Evolutionary conservation across 2,797 vertebrate species (phyloP).

Genomic region (Microctenopoma steveboyesi): DNA sequence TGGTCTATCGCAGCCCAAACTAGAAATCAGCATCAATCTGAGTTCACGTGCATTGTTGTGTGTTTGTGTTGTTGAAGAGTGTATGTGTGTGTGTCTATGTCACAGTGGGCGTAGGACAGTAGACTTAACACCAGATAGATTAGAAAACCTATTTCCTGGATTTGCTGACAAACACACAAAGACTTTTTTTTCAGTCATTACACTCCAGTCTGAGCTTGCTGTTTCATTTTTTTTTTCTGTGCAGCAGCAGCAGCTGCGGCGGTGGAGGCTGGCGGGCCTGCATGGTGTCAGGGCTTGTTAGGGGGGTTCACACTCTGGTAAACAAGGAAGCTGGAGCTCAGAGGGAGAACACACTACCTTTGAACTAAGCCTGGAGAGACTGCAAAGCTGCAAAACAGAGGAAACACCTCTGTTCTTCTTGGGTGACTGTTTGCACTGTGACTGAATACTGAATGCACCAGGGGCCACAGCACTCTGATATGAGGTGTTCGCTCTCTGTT

Average conservation of each 20-base stretch:
- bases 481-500: background rate
- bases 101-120: conserved; percentile 30
- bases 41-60: conserved; percentile 10
- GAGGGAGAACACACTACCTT: conserved; percentile 17
- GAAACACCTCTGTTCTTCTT: conserved; percentile 44
- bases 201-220: conserved; percentile 26
- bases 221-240: background rate
- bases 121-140: conserved; percentile 45
- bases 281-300: conserved; percentile 61
- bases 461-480: conserved; percentile 2
- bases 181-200: conserved; percentile 45
- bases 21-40: conserved; percentile 44
- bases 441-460: conserved; percentile 15
- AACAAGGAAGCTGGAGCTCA: conserved; percentile 56
- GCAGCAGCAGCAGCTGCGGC: conserved; percentile 6
- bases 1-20: conserved; percentile 37
- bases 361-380: conserved; percentile 40
- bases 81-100: background rate
- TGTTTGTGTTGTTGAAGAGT: background rate
- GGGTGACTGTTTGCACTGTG: conserved; percentile 24
- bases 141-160: conserved; percentile 60
- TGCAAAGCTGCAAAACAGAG: conserved; percentile 22
- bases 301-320: conserved; percentile 49
- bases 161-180: conserved; percentile 63
- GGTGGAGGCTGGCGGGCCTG: conserved; percentile 23